Evolutionary conservation across 2,113 vertebrate genomes (phyloP).

Genomic region (Neodontobutis hainanensis): DNA sequence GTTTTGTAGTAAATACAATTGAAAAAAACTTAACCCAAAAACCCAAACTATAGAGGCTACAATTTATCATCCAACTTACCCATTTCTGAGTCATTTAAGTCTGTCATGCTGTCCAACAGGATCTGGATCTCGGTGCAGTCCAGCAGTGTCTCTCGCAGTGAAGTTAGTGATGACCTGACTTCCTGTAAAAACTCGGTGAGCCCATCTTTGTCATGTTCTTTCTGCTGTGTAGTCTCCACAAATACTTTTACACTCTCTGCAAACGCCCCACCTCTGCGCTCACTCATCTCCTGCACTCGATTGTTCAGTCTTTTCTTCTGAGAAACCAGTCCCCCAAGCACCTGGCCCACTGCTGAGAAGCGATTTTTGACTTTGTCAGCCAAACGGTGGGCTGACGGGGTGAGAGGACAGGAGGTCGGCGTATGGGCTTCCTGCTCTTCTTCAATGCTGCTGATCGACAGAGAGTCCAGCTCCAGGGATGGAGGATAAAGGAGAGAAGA

Average conservation of each 20-base stretch:
- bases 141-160: conserved; percentile 78
- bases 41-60: neutral
- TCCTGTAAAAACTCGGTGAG: conserved; percentile 83
- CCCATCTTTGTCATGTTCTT: conserved; percentile 14
- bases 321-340: conserved; percentile 75
- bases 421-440: conserved; percentile 74
- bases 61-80: conserved; percentile 60
- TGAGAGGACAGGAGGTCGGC: conserved; percentile 15
- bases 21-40: too few species aligned
- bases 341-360: conserved; percentile 81
- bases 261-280: conserved; percentile 71
- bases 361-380: conserved; percentile 81
- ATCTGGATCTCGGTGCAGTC: conserved; percentile 77
- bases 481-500: conserved; percentile 53
- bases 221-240: conserved; percentile 58
- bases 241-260: conserved; percentile 74
- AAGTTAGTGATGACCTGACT: conserved; percentile 81
- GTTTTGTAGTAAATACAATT: too few species aligned
- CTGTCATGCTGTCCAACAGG: conserved; percentile 72
- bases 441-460: conserved; percentile 80
- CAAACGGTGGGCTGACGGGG: conserved; percentile 49
- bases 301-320: conserved; percentile 75
- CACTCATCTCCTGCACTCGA: conserved; percentile 80
- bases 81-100: conserved; percentile 69
- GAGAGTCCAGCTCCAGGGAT: conserved; percentile 70